phyloP scores from a whole-genome alignment of 2,113 vertebrate genomes.

The Typhlomys cinereus region DNA sequence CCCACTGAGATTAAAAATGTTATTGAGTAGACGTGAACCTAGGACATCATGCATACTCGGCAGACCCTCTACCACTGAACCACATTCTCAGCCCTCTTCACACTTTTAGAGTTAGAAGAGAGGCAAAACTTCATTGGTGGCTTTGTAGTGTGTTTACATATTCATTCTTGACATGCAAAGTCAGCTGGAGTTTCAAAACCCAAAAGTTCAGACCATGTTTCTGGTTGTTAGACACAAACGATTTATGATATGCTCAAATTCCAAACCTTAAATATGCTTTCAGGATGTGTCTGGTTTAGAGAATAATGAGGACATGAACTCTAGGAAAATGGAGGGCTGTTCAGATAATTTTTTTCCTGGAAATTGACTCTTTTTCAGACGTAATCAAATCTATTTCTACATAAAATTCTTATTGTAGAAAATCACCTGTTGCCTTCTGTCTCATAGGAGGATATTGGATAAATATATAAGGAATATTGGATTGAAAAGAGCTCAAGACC shows the following conservation, averaged over 20 bases:
- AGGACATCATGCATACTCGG: not conserved
- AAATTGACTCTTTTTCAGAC: slow-evolving; percentile 18
- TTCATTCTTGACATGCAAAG: not conserved
- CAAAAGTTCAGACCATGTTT: not conserved
- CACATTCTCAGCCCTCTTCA: not conserved
- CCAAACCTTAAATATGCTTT: slow-evolving; percentile 22
- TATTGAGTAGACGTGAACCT: not conserved
- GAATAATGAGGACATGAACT: slow-evolving; percentile 27
- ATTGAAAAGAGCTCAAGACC: not conserved
- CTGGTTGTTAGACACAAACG: slow-evolving; percentile 12
- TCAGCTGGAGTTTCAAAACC: slow-evolving; percentile 7
- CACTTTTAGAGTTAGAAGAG: not conserved
- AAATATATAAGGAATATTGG: not conserved
- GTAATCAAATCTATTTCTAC: slow-evolving; percentile 41
- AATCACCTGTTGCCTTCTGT: not conserved
- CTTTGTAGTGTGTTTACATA: not conserved
- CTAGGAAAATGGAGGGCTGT: not conserved
- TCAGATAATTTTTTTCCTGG: not conserved
- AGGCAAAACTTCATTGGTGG: not conserved
- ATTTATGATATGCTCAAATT: slow-evolving; percentile 48
- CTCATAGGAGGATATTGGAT: not conserved
- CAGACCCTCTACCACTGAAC: not conserved
- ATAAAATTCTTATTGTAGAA: slow-evolving; percentile 23
- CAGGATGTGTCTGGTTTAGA: slow-evolving; percentile 7
- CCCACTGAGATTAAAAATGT: not conserved